These are phyloP conservation scores for Luehdorfia chinensis DNA, from an alignment of 1,140 invertebrate genomes.

Conservation along the genomic window DNA sequence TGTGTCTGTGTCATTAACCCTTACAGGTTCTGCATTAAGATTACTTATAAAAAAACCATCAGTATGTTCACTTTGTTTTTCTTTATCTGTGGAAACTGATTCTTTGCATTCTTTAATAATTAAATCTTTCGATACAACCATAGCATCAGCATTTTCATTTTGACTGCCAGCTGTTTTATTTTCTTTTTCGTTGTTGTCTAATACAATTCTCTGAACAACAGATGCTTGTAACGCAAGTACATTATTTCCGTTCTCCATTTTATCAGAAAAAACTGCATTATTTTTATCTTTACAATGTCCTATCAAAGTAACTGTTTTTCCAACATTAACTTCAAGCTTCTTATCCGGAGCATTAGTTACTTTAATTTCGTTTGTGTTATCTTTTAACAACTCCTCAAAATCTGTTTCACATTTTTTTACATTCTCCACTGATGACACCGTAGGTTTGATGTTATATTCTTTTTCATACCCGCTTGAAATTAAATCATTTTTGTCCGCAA, in stretches of 20 bases:
- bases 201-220: conserved; percentile 15
- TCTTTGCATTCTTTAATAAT: conserved; percentile 1
- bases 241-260: conserved; percentile 24
- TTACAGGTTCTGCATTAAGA: conserved; percentile 11
- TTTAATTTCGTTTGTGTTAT: conserved; percentile 74
- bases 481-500: conserved; percentile 3
- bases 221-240: conserved; percentile 14
- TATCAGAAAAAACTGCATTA: conserved; percentile 17
- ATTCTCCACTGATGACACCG: conserved; percentile 21
- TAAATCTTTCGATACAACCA: conserved; percentile 9
- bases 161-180: conserved; percentile 12
- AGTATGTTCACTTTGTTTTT: background rate
- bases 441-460: conserved; percentile 8
- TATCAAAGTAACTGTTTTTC: conserved; percentile 51
- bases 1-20: background rate
- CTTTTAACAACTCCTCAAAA: conserved; percentile 74
- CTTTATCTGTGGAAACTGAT: background rate
- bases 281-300: conserved; percentile 24
- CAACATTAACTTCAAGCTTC: conserved; percentile 62
- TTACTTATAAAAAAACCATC: background rate
- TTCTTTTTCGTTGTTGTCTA: conserved; percentile 9
- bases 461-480: background rate
- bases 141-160: conserved; percentile 10
- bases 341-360: conserved; percentile 62
- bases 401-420: conserved; percentile 69